Conservation (phyloP, 2,797 vertebrate species). For the Phrynocephalus forsythii region DNA sequence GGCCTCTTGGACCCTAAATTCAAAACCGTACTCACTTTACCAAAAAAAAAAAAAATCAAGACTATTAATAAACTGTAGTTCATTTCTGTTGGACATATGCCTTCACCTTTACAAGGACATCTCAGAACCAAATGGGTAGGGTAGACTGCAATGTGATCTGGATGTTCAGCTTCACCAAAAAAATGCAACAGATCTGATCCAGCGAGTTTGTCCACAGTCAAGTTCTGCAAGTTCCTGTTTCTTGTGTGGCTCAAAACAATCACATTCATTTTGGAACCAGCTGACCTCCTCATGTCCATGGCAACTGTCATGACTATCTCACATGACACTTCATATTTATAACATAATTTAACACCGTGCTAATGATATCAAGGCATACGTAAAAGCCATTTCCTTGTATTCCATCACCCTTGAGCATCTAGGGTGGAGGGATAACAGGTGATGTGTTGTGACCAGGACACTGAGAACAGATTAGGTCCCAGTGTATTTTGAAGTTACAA, state of each 20-base stretch:
- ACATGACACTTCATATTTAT: background rate
- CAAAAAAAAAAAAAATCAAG: background rate
- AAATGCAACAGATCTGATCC: background rate
- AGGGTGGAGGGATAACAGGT: background rate
- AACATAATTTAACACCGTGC: slow-evolving; percentile 8
- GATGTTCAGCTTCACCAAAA: slow-evolving; percentile 11
- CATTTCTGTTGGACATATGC: background rate
- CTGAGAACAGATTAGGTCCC: background rate
- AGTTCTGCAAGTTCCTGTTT: background rate
- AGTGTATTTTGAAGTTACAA: background rate
- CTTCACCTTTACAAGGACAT: background rate
- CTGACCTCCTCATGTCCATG: background rate
- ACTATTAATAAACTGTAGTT: background rate
- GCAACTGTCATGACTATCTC: background rate
- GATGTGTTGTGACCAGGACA: background rate
- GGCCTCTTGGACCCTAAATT: too few relatives aligned
- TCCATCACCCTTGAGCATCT: background rate
- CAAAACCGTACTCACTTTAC: background rate
- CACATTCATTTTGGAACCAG: background rate
- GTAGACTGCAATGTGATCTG: background rate
- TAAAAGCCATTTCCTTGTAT: background rate
- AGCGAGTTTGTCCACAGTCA: background rate
- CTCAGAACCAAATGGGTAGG: background rate
- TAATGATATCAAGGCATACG: background rate
- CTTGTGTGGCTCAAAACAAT: slow-evolving; percentile 22